Base-by-base conservation (phyloP, 2,888 invertebrate species). In the Dyspetes luteomarginatus region DNA sequence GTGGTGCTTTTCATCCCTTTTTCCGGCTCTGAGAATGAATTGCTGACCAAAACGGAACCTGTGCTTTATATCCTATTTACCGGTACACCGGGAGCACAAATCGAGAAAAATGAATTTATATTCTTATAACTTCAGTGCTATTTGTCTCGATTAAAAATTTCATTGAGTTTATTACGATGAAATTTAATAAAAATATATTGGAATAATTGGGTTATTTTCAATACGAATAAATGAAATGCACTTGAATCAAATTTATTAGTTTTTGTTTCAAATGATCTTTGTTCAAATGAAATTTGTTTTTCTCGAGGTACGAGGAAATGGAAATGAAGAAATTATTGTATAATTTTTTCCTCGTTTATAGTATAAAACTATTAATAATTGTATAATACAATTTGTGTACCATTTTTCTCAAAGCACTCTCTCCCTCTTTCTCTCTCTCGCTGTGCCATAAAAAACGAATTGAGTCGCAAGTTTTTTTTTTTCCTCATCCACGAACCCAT, bases 1-100 rank as follows among this genome's bases (percentile, higher is more conserved):
- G 15, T 17, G 15, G 24, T 48, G 56, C 56, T 68, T 43, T 28
- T 62, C 73, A 62, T 73, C 30, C 48, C 56, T 24, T 62, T 26
- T 48, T 56, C 43, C 26, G 7, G 36, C 19, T 19, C 41, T 41
- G 43, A 17, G 26, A 9, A 36, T 41, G 19, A 28, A 64, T 43
- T 41, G 62, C 2, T 3, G 62, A 19, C 60, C 9, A 36, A 28
- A 41, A 17, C 26, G 19, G 41, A 55, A 24, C 26, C 55, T 4
- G 17, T 5, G 17, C 45, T 45, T 45, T 45, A 17, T 15, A 45
- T n/a, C 45, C n/a, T 17, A 4, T n/a, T 17, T 17, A 7, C n/a
- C n/a, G n/a, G n/a, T n/a, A 12, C 36, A 36, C 36, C 36, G 12
- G 9, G 36, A 12, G 45, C n/a, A 45, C 45, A 45, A 30, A 30